A percentile compares a stretch with the other conserved stretches of the same genome.
Conservation (phyloP, 2,888 invertebrate genomes). For the Agrotis segetum region DNA sequence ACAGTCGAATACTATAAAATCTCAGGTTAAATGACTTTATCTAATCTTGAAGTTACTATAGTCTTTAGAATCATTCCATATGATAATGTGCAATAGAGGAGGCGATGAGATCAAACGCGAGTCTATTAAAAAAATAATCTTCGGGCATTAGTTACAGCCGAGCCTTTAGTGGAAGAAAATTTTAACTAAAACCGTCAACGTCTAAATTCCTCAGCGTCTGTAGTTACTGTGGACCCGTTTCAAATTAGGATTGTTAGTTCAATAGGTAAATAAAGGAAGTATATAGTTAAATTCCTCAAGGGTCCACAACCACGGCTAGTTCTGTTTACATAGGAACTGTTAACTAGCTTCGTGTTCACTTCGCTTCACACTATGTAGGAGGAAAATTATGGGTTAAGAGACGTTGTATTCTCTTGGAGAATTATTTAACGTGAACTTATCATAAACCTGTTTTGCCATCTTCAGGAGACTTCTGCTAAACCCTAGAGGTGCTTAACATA, state of each 20-base stretch:
- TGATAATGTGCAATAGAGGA: background rate
- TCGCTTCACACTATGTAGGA: slow-evolving; percentile 20
- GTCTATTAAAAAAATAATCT: background rate
- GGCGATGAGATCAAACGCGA: background rate
- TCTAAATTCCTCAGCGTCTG: background rate
- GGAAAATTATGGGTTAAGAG: slow-evolving; percentile 20
- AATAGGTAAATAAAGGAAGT: slow-evolving; percentile 48
- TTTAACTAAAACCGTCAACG: slow-evolving; percentile 3
- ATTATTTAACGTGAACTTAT: background rate
- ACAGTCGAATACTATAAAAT: background rate
- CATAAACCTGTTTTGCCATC: background rate
- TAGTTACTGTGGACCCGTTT: slow-evolving; percentile 9
- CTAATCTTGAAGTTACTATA: background rate
- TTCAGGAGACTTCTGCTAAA: background rate
- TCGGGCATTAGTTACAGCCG: background rate
- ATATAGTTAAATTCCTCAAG: slow-evolving; percentile 52
- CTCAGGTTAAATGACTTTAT: background rate
- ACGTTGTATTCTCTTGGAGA: background rate
- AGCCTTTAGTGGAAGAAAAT: slow-evolving; percentile 4
- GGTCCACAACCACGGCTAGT: slow-evolving; percentile 33
- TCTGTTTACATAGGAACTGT: slow-evolving; percentile 48
- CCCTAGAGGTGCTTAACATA: background rate
- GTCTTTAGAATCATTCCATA: background rate
- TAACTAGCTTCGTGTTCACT: slow-evolving; percentile 39
- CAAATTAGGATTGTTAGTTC: slow-evolving; percentile 44